Conservation (phyloP, 2,888 invertebrate species). For the Rugalucina vietnamica region DNA sequence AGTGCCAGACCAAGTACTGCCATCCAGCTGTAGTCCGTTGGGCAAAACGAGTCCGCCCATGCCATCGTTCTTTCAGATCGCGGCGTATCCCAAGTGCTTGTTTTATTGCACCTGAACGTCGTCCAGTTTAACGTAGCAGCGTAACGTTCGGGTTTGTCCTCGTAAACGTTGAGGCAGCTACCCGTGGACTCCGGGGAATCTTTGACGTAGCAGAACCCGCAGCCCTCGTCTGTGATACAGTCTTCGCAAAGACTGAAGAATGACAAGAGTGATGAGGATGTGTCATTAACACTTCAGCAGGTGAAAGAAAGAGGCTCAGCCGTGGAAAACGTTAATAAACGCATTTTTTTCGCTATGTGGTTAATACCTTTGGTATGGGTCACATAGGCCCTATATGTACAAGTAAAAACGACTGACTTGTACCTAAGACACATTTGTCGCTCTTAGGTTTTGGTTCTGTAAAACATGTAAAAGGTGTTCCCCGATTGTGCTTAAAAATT, state of each 20-base stretch:
- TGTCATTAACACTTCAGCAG: too few relatives aligned
- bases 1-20: constrained; percentile 83
- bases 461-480: too few relatives aligned
- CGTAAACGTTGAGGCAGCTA: constrained; percentile 73
- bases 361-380: too few relatives aligned
- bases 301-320: too few relatives aligned
- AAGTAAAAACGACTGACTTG: too few relatives aligned
- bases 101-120: constrained; percentile 57
- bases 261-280: too few relatives aligned
- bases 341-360: too few relatives aligned
- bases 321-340: too few relatives aligned
- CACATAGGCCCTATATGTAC: too few relatives aligned
- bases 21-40: constrained; percentile 83
- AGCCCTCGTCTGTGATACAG: constrained; percentile 73
- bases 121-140: constrained; percentile 25
- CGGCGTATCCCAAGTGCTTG: constrained; percentile 44
- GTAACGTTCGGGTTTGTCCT: constrained; percentile 63
- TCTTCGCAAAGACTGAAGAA: constrained; percentile 68
- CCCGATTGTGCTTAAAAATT: too few relatives aligned
- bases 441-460: too few relatives aligned
- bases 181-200: constrained; percentile 67
- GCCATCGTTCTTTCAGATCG: constrained; percentile 53
- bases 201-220: constrained; percentile 84
- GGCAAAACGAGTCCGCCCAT: constrained; percentile 84
- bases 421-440: too few relatives aligned